phyloP scores from a whole-genome alignment of 2,797 vertebrate species.

The Allobates femoralis region DNA sequence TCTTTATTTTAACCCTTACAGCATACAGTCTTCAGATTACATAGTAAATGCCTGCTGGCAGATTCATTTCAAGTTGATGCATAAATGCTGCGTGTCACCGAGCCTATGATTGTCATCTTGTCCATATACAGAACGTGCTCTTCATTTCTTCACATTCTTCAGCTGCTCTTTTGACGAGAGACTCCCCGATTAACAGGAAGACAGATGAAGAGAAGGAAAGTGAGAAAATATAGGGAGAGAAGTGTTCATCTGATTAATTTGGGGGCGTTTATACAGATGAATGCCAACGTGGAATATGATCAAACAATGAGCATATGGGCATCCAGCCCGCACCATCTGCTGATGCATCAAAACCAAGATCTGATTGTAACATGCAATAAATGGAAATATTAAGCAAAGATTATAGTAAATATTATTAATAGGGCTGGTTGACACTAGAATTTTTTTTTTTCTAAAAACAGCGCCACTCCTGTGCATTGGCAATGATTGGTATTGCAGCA shows the following conservation, averaged over 20 bases:
- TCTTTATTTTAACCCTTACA: no score
- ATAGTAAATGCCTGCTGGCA: no score
- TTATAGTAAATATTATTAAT: conserved; percentile 10
- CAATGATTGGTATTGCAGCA: neutral
- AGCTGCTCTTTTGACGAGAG: conserved; percentile 2
- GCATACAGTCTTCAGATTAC: no score
- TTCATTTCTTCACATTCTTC: neutral
- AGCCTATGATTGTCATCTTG: neutral
- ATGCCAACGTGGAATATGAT: conserved; percentile 46
- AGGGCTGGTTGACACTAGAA: neutral
- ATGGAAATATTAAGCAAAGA: conserved; percentile 36
- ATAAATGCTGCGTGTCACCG: neutral
- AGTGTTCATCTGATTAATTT: conserved; percentile 46
- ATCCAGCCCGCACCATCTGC: conserved; percentile 55
- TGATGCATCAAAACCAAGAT: conserved; percentile 4
- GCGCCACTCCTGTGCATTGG: neutral
- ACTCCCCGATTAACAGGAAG: neutral
- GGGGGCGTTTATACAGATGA: conserved; percentile 48
- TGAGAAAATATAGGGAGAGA: conserved; percentile 3
- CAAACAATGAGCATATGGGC: conserved; percentile 57
- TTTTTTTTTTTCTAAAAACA: neutral
- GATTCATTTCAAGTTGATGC: no score
- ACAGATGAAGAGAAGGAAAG: conserved; percentile 16
- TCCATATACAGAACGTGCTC: neutral
- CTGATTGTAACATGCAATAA: conserved; percentile 37